Evolutionary conservation across 2,113 vertebrate genomes (phyloP).

Genomic region (Pimephales promelas): DNA sequence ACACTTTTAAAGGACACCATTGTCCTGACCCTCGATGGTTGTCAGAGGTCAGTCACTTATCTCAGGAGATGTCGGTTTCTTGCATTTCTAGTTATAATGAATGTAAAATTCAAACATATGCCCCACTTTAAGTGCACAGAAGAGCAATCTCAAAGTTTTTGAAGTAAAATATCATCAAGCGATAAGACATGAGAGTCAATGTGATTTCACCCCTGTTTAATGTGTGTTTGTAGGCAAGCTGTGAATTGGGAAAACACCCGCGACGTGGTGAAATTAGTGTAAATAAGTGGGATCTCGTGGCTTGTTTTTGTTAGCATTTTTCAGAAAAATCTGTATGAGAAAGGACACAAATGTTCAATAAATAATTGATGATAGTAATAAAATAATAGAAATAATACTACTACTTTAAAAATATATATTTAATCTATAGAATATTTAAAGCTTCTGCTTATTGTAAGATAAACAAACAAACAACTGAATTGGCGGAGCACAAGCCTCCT

Average conservation of each 20-base stretch:
- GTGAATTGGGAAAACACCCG: background rate
- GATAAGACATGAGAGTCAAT: background rate
- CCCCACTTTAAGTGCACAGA: background rate
- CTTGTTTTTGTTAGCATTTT: background rate
- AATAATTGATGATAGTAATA: background rate
- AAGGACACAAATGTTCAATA: background rate
- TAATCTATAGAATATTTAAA: too few relatives aligned
- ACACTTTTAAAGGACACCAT: conserved; percentile 3
- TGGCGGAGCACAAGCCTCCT: background rate
- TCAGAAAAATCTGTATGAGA: background rate
- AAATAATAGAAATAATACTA: background rate
- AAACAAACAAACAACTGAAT: background rate
- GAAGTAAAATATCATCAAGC: background rate
- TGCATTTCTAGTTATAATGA: background rate
- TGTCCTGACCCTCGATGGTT: background rate
- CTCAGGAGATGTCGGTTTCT: background rate
- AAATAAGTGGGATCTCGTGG: background rate
- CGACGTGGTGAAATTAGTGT: background rate
- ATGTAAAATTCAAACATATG: background rate
- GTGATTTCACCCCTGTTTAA: background rate
- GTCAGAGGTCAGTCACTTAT: background rate
- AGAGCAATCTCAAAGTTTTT: background rate
- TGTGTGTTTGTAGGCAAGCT: background rate
- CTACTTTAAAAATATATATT: background rate
- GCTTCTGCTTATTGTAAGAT: background rate